These are phyloP conservation scores for Uloborus diversus DNA, from an alignment of 1,140 invertebrate genomes.

Conservation along the genomic window DNA sequence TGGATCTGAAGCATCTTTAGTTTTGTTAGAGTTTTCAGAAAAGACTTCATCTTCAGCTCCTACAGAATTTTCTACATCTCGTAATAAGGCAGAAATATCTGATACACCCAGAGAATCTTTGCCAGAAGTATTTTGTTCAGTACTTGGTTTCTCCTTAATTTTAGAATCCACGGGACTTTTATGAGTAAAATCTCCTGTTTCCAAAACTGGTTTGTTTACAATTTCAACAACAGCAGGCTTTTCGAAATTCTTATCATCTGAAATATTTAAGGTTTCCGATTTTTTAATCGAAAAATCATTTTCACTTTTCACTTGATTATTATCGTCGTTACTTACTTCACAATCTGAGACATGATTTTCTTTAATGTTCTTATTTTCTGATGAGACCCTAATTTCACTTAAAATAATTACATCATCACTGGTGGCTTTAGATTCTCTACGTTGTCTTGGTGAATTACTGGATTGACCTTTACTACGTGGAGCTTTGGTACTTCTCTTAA, in stretches of 20 bases:
- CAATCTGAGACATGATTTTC: neutral
- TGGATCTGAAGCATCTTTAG: neutral
- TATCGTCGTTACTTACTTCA: neutral
- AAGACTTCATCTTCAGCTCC: conserved; percentile 18
- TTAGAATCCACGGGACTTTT: no score
- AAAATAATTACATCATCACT: conserved; percentile 13
- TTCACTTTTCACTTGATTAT: neutral
- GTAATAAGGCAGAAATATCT: neutral
- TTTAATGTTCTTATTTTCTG: neutral
- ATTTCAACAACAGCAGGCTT: no score
- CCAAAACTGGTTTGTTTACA: no score
- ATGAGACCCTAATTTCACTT: neutral
- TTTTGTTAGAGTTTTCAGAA: conserved; percentile 22
- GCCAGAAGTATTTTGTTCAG: neutral
- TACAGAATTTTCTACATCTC: neutral
- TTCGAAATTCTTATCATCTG: neutral
- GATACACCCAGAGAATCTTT: neutral
- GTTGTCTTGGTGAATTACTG: neutral
- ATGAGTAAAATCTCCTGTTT: no score
- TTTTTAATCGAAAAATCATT: no score
- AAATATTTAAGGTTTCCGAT: neutral
- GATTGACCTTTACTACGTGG: neutral
- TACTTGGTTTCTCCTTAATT: neutral
- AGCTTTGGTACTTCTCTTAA: neutral
- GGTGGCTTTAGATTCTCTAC: neutral